Evolutionary conservation across 2,113 vertebrate genomes (phyloP), one percentile per base, ranked within the genome.

Genomic region (Danionella cerebrum): DNA sequence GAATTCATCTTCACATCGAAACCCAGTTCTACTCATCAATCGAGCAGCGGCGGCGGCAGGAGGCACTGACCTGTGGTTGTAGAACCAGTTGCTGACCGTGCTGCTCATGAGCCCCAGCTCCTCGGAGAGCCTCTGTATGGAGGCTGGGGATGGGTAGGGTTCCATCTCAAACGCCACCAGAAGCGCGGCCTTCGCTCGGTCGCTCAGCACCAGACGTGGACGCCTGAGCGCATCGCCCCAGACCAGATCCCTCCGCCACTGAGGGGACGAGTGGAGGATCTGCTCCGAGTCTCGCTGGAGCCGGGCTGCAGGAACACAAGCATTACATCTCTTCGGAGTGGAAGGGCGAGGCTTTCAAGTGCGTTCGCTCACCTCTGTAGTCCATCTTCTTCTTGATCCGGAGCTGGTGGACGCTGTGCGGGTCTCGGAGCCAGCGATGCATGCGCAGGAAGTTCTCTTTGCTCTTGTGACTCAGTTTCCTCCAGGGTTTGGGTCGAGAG

Each of bases 81-180:
- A 95, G 84, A 98, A 98, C 96, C 96, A 98, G 85, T 98, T 98
- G 87, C 96, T 96, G 80, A 98, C 94, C 0, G 96, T 98, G 86
- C 94, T 97, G 69, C 91, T 96, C 80, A 93, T 93, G 62, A 98
- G 94, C 76, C 92, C 92, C 62, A 98, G 94, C 83, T 94, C 92
- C 65, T 91, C 84, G n/a, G 94, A 94, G 16, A 98, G 89, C 51
- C 92, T 84, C 82, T 98, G 92, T 0, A 97, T 96, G 73, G 94
- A 98, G 82, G 93, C 91, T 74, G 94, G 95, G 3, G 96, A 98
- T 1, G 95, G 96, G 83, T 97, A 98, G 1, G 96, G 96, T 74
- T 98, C 96, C 74, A 93, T 76, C 69, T 93, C 89, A 79, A 97
- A 98, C 41, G 93, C 93, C 70, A 98, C 93, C 69, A 98, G n/a